A percentile compares a stretch with the other conserved stretches of the same genome.
These are phyloP conservation scores for Mercenaria mercenaria DNA, from an alignment of 1,140 invertebrate species.

Conservation along the genomic window DNA sequence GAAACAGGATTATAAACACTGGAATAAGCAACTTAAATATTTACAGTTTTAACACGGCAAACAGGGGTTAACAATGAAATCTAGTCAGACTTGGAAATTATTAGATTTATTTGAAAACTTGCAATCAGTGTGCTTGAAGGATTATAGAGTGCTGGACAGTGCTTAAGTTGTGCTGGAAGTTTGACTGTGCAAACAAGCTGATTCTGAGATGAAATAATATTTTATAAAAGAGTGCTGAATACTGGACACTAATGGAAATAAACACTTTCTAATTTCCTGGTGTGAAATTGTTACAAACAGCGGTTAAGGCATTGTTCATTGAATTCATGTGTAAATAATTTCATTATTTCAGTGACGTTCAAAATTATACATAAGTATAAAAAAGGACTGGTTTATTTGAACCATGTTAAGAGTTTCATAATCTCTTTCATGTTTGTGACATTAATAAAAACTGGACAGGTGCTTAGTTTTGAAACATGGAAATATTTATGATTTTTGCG, in stretches of 20 bases:
- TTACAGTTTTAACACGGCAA: background rate
- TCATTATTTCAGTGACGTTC: background rate
- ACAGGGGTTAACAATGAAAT: background rate
- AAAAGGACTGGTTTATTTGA: too few relatives aligned
- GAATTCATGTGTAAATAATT: background rate
- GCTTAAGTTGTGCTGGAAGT: too few relatives aligned
- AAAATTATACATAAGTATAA: background rate
- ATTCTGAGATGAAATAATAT: too few relatives aligned
- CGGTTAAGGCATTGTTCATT: background rate
- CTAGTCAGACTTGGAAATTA: conserved; percentile 17
- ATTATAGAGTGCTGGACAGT: background rate
- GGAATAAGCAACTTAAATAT: background rate
- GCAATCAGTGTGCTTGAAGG: conserved; percentile 25
- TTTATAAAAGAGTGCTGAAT: too few relatives aligned
- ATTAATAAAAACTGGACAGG: too few relatives aligned
- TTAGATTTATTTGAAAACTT: background rate
- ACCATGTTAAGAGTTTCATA: too few relatives aligned
- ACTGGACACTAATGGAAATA: background rate
- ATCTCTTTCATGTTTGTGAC: too few relatives aligned
- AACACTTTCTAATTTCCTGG: background rate
- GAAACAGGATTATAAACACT: background rate
- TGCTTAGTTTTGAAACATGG: too few relatives aligned
- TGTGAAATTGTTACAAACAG: background rate
- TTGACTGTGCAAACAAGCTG: too few relatives aligned
- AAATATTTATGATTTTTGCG: too few relatives aligned